Evolutionary conservation across 1,140 invertebrate species (phyloP).

Genomic region (Zaprionus africanus): DNA sequence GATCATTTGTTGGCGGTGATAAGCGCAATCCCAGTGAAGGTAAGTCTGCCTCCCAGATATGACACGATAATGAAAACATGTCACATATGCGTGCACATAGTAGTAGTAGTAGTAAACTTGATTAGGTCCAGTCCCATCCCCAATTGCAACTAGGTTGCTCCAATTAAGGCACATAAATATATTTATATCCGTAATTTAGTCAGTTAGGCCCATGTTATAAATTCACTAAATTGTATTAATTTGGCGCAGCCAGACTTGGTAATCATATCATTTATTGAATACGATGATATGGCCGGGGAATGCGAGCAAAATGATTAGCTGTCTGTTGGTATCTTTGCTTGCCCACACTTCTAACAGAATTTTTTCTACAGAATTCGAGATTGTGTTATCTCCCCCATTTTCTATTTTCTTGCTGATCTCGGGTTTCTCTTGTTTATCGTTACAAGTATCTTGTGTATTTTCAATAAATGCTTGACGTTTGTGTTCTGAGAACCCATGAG

Average conservation of each 20-base stretch:
- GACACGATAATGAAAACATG: constrained; percentile 49
- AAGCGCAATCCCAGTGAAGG: constrained; percentile 56
- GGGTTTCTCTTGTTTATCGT: neutral
- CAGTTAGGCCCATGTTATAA: constrained; percentile 39
- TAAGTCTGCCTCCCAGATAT: constrained; percentile 55
- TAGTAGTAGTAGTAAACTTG: constrained; percentile 2
- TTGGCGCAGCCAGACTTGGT: constrained; percentile 12
- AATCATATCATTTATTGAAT: constrained; percentile 35
- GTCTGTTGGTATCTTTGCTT: neutral
- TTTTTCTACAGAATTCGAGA: neutral
- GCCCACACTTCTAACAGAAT: neutral
- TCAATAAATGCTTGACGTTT: too few relatives aligned
- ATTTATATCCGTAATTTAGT: constrained; percentile 4
- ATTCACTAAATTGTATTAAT: constrained; percentile 51
- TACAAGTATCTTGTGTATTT: too few relatives aligned
- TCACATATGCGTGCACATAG: constrained; percentile 42
- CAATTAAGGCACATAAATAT: constrained; percentile 45
- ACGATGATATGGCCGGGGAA: neutral
- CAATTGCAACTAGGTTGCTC: constrained; percentile 14
- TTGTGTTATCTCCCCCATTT: neutral
- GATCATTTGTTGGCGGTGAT: constrained; percentile 71
- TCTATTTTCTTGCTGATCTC: neutral
- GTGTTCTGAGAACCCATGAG: too few relatives aligned
- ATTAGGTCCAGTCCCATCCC: constrained; percentile 19
- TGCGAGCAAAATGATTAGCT: neutral